Evolutionary conservation across 2,797 vertebrate species (phyloP).

Genomic region (Mustela erminea): DNA sequence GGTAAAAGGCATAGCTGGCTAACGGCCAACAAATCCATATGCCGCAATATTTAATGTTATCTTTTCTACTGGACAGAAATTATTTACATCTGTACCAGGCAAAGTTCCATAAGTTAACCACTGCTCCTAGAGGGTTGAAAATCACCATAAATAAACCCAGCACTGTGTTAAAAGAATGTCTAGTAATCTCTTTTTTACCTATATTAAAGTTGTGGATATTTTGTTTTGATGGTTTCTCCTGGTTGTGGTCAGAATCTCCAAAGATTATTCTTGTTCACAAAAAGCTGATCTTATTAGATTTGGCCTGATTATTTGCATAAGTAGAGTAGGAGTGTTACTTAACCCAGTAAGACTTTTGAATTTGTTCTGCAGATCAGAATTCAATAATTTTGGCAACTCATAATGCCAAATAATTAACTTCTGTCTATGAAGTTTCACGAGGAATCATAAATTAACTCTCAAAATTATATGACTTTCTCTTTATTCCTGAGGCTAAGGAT

Average conservation of each 20-base stretch:
- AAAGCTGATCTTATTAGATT: not conserved
- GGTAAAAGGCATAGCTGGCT: constrained; percentile 10
- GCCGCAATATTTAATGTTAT: not conserved
- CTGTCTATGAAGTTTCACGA: not conserved
- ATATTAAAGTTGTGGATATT: not conserved
- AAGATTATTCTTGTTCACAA: constrained; percentile 16
- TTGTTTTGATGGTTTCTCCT: not conserved
- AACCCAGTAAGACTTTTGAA: not conserved
- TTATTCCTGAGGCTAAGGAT: not conserved
- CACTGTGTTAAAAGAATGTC: not conserved
- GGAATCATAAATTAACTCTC: not conserved
- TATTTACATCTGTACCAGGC: not conserved
- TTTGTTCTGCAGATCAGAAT: not conserved
- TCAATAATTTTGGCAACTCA: not conserved
- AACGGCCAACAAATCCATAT: not conserved
- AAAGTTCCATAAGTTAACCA: not conserved
- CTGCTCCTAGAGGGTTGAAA: not conserved
- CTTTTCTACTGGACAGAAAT: not conserved
- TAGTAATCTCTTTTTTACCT: not conserved
- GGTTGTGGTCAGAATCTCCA: not conserved
- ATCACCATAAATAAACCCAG: not conserved
- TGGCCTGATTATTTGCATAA: not conserved
- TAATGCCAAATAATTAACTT: not conserved
- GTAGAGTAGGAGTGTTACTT: not conserved
- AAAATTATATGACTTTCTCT: not conserved